phyloP scores from a whole-genome alignment of 1,140 invertebrate genomes.

The Linepithema humile region DNA sequence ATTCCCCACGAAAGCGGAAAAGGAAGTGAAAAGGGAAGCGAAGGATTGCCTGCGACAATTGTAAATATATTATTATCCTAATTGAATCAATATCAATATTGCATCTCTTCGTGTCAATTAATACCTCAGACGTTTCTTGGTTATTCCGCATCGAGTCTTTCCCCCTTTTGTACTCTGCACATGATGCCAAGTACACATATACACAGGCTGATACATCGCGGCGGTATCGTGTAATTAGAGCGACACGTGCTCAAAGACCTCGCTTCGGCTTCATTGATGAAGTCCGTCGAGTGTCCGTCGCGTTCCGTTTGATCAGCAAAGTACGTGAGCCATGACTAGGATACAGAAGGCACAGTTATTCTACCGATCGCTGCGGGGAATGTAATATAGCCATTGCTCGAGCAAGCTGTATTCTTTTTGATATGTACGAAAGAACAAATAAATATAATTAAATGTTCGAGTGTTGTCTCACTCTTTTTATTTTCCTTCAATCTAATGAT shows the following conservation, averaged over 20 bases:
- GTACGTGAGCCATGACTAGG: constrained; percentile 33
- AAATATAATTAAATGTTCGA: constrained; percentile 16
- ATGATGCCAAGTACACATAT: constrained; percentile 23
- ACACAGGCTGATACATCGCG: constrained; percentile 37
- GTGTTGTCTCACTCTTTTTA: background rate
- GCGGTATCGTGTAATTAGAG: constrained; percentile 73
- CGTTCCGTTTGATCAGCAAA: constrained; percentile 58
- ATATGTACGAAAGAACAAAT: background rate
- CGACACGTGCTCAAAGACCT: constrained; percentile 74
- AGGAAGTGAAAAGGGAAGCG: too few relatives aligned
- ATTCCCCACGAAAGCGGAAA: too few relatives aligned
- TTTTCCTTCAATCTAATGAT: background rate
- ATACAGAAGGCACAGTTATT: constrained; percentile 27
- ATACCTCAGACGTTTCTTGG: background rate
- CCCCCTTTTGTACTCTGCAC: constrained; percentile 25
- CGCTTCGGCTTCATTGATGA: constrained; percentile 48
- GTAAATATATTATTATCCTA: too few relatives aligned
- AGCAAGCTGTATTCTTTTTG: background rate
- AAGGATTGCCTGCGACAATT: too few relatives aligned
- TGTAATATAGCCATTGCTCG: background rate
- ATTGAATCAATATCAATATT: too few relatives aligned
- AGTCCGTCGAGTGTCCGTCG: constrained; percentile 49
- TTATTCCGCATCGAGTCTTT: constrained; percentile 35
- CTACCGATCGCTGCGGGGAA: constrained; percentile 5
- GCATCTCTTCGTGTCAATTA: background rate